phyloP scores from a whole-genome alignment of 30 jellyfish, hydroid and myxozoan genomes.

The Aurelia aurita region DNA sequence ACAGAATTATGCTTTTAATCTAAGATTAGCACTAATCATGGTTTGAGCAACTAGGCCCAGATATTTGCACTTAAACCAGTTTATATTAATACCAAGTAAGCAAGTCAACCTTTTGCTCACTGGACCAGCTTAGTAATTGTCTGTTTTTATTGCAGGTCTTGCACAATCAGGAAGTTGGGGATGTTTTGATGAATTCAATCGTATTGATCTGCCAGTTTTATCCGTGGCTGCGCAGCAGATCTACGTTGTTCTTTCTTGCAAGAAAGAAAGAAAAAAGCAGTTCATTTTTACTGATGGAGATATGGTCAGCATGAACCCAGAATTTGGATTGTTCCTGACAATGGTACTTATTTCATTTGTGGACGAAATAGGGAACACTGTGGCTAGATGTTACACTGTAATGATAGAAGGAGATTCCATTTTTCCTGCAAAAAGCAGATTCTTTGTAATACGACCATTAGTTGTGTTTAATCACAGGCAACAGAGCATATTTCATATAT shows the following conservation, averaged over 20 bases:
- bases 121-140: background rate
- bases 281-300: slow-evolving; percentile 89
- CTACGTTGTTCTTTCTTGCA: slow-evolving; percentile 76
- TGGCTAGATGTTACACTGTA: no score
- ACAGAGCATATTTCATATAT: no score
- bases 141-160: slow-evolving; percentile 49
- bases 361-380: background rate
- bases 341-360: slow-evolving; percentile 57
- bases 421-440: no score
- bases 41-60: no score
- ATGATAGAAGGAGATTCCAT: no score
- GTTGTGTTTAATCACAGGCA: no score
- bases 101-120: no score
- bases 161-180: slow-evolving; percentile 98
- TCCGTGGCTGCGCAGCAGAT: slow-evolving; percentile 95
- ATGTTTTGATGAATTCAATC: slow-evolving; percentile 87
- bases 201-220: slow-evolving; percentile 83
- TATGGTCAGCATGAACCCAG: slow-evolving; percentile 87
- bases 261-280: slow-evolving; percentile 82
- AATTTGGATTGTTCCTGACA: slow-evolving; percentile 78
- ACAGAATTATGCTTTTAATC: no score
- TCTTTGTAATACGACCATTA: no score
- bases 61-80: no score
- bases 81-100: no score
- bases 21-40: no score